Evolutionary conservation across 2,113 vertebrate species (phyloP).

Genomic region (Trachemys scripta): DNA sequence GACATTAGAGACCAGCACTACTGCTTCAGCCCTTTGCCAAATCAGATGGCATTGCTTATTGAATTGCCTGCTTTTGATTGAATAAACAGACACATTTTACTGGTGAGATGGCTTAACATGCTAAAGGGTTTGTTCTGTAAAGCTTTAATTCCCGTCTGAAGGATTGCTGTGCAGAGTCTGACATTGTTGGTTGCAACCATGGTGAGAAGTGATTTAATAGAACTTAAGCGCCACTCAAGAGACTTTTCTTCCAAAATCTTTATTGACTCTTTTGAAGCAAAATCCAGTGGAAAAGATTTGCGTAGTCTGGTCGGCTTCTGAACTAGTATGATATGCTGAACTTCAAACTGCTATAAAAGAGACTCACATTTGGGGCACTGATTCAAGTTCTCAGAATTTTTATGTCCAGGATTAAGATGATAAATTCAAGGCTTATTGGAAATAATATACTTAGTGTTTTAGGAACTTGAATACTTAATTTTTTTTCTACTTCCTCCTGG

Average conservation of each 20-base stretch:
- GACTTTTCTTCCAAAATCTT: constrained; percentile 18
- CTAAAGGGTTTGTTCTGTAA: constrained; percentile 13
- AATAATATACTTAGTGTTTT: not conserved
- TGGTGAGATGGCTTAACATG: not conserved
- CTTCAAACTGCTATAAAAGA: not conserved
- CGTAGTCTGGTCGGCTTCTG: not conserved
- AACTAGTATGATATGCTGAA: not conserved
- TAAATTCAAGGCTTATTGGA: not conserved
- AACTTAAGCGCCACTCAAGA: constrained; percentile 13
- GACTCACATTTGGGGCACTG: fast-evolving
- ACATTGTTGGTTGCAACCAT: not conserved
- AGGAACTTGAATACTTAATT: not conserved
- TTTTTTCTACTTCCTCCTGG: not conserved
- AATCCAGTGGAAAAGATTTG: not conserved
- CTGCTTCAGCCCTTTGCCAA: not conserved
- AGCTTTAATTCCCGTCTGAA: constrained; percentile 2
- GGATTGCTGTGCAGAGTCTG: not conserved
- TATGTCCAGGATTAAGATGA: fast-evolving
- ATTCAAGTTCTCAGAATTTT: not conserved
- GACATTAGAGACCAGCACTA: fast-evolving
- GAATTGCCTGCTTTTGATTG: not conserved
- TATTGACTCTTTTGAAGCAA: not conserved
- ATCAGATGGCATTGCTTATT: not conserved
- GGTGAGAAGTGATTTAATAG: constrained; percentile 25
- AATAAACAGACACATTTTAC: not conserved